Percentiles rank a stretch among this genome's conserved stretches.
These are phyloP conservation scores for Aporrectodea caliginosa DNA, from an alignment of 1,140 invertebrate species.

Conservation along the genomic window DNA sequence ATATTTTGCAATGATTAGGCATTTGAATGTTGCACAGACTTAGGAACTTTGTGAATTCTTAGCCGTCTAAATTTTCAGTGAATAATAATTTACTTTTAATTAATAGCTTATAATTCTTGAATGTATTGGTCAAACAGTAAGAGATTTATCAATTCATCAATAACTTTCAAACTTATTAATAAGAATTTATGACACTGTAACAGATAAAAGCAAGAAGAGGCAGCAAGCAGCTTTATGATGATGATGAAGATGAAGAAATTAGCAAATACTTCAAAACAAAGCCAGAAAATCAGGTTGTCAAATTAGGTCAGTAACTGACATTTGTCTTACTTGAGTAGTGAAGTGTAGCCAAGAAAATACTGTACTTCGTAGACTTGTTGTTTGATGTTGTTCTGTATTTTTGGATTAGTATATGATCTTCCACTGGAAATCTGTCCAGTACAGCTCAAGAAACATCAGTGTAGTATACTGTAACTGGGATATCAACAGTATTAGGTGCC, in stretches of 20 bases:
- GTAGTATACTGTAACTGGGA: no score
- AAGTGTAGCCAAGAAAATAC: no score
- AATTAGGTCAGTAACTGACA: slow-evolving; percentile 43
- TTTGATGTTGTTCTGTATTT: no score
- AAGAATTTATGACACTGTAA: background rate
- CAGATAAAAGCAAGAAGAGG: no score
- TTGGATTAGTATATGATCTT: no score
- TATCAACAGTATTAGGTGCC: no score
- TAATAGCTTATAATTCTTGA: background rate
- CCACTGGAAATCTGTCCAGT: no score
- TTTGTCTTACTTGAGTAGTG: no score
- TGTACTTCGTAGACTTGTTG: no score
- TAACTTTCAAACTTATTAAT: background rate
- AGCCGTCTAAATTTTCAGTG: background rate
- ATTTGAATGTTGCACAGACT: no score
- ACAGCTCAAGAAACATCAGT: no score
- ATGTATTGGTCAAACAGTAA: background rate
- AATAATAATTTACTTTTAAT: background rate
- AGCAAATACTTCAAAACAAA: slow-evolving; percentile 43
- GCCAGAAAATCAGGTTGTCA: slow-evolving; percentile 45
- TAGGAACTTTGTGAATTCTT: background rate
- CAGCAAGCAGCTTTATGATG: slow-evolving; percentile 3
- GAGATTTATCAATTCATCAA: background rate
- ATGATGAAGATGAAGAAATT: slow-evolving; percentile 29
- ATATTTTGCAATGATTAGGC: no score